Evolutionary conservation across 2,797 vertebrate species (phyloP).

Genomic region (Acipenser transmontanus): DNA sequence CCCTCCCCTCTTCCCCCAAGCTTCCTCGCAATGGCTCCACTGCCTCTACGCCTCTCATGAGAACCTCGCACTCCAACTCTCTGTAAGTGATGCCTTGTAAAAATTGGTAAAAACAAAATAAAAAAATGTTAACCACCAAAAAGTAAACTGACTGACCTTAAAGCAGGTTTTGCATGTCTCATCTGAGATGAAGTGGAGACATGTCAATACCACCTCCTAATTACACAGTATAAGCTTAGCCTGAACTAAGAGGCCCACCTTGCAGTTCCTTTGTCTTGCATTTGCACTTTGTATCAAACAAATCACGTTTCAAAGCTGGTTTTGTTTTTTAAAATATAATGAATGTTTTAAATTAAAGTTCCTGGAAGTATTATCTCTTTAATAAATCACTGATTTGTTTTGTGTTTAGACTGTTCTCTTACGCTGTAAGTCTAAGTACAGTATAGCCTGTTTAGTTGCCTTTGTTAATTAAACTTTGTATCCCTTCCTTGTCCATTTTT

Average conservation of each 20-base stretch:
- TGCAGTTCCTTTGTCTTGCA: too few relatives aligned
- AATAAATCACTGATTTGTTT: background rate
- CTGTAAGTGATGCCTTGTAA: slow-evolving; percentile 61
- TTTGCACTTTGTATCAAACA: too few relatives aligned
- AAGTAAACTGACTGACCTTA: too few relatives aligned
- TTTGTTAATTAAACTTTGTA: background rate
- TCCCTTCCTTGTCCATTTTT: slow-evolving; percentile 1
- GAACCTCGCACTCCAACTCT: slow-evolving; percentile 86
- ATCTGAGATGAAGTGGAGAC: too few relatives aligned
- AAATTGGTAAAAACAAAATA: too few relatives aligned
- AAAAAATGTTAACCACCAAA: too few relatives aligned
- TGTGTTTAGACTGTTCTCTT: background rate
- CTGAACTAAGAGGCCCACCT: too few relatives aligned
- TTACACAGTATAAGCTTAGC: too few relatives aligned
- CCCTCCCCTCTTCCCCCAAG: slow-evolving; percentile 88
- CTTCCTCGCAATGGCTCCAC: slow-evolving; percentile 76
- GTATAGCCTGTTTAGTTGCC: background rate
- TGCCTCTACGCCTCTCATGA: slow-evolving; percentile 67
- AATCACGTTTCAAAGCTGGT: too few relatives aligned
- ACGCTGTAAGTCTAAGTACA: background rate
- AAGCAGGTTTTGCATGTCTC: too few relatives aligned
- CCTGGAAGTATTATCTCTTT: background rate
- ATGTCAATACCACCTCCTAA: too few relatives aligned
- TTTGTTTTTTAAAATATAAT: background rate
- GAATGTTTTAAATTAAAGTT: background rate